A percentile compares a stretch with the other conserved stretches of the same genome.
Conservation (phyloP, 2,113 vertebrate species). For the Semnornis frantzii region DNA sequence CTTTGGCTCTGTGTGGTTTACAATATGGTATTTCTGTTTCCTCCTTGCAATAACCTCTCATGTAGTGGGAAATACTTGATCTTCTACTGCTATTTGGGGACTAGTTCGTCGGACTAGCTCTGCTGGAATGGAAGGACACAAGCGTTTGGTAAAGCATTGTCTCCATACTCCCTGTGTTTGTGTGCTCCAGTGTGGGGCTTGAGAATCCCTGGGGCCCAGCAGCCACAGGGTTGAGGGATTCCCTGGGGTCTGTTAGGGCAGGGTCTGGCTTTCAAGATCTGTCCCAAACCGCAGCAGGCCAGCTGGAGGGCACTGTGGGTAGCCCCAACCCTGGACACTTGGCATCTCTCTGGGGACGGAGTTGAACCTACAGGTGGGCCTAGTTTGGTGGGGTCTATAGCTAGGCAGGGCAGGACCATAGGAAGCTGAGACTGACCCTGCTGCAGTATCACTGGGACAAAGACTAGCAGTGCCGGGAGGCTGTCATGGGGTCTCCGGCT, state of each 20-base stretch:
- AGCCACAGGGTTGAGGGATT: too few species aligned
- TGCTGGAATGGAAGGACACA: accelerated
- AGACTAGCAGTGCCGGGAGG: accelerated
- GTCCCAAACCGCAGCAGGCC: neutral
- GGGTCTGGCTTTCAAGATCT: too few species aligned
- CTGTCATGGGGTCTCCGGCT: neutral
- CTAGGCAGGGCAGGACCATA: too few species aligned
- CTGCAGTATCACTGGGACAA: accelerated
- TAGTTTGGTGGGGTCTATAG: neutral
- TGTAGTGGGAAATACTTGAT: neutral
- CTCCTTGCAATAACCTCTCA: accelerated
- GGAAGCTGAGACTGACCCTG: neutral
- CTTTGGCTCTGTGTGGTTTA: neutral
- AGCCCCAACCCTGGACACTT: accelerated
- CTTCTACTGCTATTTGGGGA: accelerated
- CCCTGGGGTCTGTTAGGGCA: accelerated
- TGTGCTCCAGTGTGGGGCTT: accelerated
- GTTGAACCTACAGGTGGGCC: neutral
- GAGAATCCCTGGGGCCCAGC: too few species aligned
- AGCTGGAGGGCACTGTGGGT: accelerated
- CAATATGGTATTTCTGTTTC: neutral
- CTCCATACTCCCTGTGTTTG: neutral
- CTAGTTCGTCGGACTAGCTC: accelerated
- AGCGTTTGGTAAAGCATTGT: neutral
- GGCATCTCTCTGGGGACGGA: too few species aligned